A percentile compares a stretch with the other conserved stretches of the same genome.
phyloP scores from a whole-genome alignment of 2,113 vertebrate species.

The Oostethus manadensis region DNA sequence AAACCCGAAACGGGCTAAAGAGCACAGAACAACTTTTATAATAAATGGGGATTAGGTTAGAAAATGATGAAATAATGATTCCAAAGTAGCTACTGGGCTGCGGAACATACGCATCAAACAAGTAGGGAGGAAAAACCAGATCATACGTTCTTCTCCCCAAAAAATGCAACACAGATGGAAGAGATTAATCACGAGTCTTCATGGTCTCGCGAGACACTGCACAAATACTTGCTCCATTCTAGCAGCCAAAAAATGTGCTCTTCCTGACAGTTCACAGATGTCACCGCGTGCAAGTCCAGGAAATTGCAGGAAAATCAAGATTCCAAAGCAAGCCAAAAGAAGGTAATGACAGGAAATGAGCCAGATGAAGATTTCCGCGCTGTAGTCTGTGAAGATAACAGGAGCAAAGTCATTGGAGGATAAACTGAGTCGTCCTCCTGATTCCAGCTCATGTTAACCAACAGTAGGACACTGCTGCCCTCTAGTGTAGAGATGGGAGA shows the following conservation, averaged over 20 bases:
- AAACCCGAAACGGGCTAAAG: conserved; percentile 15
- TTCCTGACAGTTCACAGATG: neutral
- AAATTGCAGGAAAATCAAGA: conserved; percentile 37
- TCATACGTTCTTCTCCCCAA: neutral
- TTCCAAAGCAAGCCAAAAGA: neutral
- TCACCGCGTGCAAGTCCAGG: conserved; percentile 6
- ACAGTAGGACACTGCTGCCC: conserved; percentile 37
- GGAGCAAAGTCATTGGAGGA: neutral
- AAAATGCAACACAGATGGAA: conserved; percentile 32
- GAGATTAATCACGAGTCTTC: conserved; percentile 4
- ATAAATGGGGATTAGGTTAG: conserved; percentile 8
- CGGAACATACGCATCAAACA: conserved; percentile 4
- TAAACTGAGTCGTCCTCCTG: neutral
- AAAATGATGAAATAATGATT: conserved; percentile 11
- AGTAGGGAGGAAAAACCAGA: neutral
- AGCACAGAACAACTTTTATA: conserved; percentile 5
- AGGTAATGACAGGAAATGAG: conserved; percentile 41
- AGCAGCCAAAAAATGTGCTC: neutral
- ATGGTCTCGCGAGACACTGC: conserved; percentile 2
- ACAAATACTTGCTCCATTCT: neutral
- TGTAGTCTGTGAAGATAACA: neutral
- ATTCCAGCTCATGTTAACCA: too few species aligned
- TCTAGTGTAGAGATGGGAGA: conserved; percentile 29
- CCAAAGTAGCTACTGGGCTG: neutral
- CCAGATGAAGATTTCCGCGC: neutral